Evolutionary conservation across 2,888 invertebrate genomes (phyloP), one percentile per base, ranked within the genome.

Genomic region (Rhorus exstirpatorius): DNA sequence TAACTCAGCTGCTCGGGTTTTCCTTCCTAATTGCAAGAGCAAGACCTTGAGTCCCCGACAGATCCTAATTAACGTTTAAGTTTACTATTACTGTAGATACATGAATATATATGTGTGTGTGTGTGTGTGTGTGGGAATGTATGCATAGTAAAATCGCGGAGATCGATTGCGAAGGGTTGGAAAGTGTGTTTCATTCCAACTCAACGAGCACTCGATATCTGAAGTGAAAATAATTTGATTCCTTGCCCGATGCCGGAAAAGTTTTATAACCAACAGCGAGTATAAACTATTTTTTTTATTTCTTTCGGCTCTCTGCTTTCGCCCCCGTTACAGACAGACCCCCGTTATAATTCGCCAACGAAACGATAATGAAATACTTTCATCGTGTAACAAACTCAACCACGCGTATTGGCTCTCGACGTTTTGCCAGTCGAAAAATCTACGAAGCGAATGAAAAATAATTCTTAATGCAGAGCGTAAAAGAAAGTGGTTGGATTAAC

Each of bases 61-160:
- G 58, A 72, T 79, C 21, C 67, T 72, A 79, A 79, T 79, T 72
- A 51, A 78, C 55, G 44, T 63, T 49, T 26, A 60, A 51, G 51
- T 65, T 60, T 44, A 46, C n/a, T 7, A 3, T 12, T 35, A n/a
- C n/a, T 17, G 26, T 35, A 58, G 17, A 46, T 65, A 26, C 24
- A 4, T 46, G n/a, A 46, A 7, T 41, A 41, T 49, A 49, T 49
- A 49, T 49, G n/a, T n/a, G n/a, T n/a, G n/a, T n/a, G n/a, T n/a
- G n/a, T n/a, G 8, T 35, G 8, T 35, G 4, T 35, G 8, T 6
- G 35, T 8, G 35, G 8, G 8, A 35, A 41, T 3, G 17, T 6
- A 12, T 17, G 61, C 61, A 17, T 41, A 61, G 61, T 12, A 24
- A 17, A 12, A 19, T 3, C 12, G 4, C 38, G 4, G 44, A 12